Evolutionary conservation across 2,113 vertebrate species (phyloP).

Genomic region (Desmodus rotundus): DNA sequence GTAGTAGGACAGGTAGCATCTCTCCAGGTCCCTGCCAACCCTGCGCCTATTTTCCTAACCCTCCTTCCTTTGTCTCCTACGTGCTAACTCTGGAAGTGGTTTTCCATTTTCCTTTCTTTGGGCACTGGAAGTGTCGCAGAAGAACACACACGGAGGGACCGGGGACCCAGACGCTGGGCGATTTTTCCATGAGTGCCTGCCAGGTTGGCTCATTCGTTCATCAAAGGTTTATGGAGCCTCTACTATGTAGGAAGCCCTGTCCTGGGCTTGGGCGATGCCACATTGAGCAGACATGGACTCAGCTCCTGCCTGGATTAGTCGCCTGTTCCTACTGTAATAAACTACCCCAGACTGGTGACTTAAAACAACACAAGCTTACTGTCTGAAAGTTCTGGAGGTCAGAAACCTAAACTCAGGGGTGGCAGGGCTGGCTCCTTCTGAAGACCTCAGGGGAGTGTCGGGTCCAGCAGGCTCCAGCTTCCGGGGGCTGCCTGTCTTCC

Average conservation of each 20-base stretch:
- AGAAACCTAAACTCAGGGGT: neutral
- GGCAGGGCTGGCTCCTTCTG: neutral
- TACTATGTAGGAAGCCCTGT: neutral
- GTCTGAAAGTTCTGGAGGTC: neutral
- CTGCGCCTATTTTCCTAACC: neutral
- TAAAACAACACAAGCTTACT: neutral
- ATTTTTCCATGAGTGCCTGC: neutral
- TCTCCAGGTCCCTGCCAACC: neutral
- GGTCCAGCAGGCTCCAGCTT: neutral
- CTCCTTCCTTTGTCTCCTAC: neutral
- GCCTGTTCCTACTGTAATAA: neutral
- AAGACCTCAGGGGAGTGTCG: too few species aligned
- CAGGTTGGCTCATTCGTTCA: neutral
- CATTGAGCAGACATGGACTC: too few species aligned
- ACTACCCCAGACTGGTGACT: neutral
- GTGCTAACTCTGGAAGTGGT: neutral
- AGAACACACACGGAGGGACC: too few species aligned
- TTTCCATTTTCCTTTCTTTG: neutral
- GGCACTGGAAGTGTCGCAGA: neutral
- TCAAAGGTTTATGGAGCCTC: neutral
- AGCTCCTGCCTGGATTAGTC: neutral
- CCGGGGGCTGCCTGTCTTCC: too few species aligned
- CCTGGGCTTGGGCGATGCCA: rapidly evolving
- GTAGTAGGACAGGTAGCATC: too few species aligned
- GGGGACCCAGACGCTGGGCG: neutral